These are phyloP conservation scores for Sminthurinus signatus DNA, from an alignment of 1,140 invertebrate species.

Conservation along the genomic window DNA sequence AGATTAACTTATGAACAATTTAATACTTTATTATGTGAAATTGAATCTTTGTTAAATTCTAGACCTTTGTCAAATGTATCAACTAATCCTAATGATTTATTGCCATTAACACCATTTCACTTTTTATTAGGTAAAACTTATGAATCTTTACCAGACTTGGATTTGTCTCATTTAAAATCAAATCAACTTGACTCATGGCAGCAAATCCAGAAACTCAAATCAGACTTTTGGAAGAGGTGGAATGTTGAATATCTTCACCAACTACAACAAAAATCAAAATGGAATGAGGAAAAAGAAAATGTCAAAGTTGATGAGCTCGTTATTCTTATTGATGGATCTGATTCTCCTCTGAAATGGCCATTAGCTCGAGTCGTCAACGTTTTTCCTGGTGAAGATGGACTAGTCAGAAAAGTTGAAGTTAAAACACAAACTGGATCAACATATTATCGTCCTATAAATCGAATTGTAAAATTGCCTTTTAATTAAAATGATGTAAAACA, in stretches of 20 bases:
- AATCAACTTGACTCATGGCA: conserved; percentile 13
- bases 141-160: conserved; percentile 9
- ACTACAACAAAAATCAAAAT: conserved; percentile 21
- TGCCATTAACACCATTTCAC: conserved; percentile 39
- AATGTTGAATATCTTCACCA: conserved; percentile 12
- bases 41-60: conserved; percentile 46
- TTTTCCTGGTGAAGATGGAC: conserved; percentile 41
- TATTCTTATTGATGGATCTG: conserved; percentile 30
- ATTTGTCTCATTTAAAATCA: not conserved
- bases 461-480: too few relatives aligned
- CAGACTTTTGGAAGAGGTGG: conserved; percentile 40
- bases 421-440: not conserved
- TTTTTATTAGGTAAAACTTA: conserved; percentile 28
- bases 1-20: conserved; percentile 44
- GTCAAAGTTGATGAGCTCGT: conserved; percentile 27
- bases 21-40: conserved; percentile 41
- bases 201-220: conserved; percentile 6
- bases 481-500: too few relatives aligned
- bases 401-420: conserved; percentile 36
- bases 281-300: conserved; percentile 2
- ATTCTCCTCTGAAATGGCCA: conserved; percentile 42
- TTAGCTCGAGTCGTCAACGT: conserved; percentile 42
- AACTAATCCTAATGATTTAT: conserved; percentile 41
- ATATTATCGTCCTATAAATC: too few relatives aligned
- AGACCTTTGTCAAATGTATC: conserved; percentile 38